Base-by-base conservation (phyloP, 2,888 invertebrate genomes). In the Drosophila maculinotata region DNA sequence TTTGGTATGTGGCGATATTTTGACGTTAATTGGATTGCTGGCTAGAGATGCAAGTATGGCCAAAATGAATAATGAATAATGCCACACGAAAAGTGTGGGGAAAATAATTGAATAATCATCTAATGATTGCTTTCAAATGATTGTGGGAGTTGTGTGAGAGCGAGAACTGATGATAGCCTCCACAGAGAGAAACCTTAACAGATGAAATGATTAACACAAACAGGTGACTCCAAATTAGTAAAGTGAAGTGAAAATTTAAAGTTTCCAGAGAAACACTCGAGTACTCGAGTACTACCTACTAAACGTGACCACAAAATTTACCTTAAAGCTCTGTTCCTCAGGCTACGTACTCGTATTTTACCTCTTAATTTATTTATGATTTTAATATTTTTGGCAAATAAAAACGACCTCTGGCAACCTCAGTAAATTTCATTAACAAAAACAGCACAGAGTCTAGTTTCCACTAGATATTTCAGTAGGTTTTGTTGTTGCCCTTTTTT, bases 321-420 rank as follows among this genome's bases (percentile, higher is more conserved):
- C 28, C 31, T 30, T 15, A 15, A 9, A 28, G 8, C 28, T 5
- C 15, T 10, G 28, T 26, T 6, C 15, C 8, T 8, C 10, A 6
- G 12, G 3, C 0, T 6, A 4, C 28, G 12, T 12, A n/a, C n/a
- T 38, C 15, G 38, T 17, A 30, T 35, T 71, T 63, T 20, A 14
- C 28, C 57, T 66, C 23, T 77, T 81, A 23, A 80, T 69, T 81
- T 81, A 87, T 81, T 84, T 69, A 81, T 48, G 63, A 54, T 62
- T 87, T 84, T 87, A 72, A 81, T 87, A 81, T 84, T 87, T 84
- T 72, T 59, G 56, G 69, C 79, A 80, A 80, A 86, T 83, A 83
- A 63, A n/a, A 66, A 63, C 52, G 51, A 66, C 60, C 83, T 63
- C 41, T 51, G 44, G 41, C 41, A 58, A 53, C 42, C 57, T 63